These are phyloP conservation scores for Pogonomyrmex californicus DNA, from an alignment of 1,140 invertebrate species.

Conservation along the genomic window DNA sequence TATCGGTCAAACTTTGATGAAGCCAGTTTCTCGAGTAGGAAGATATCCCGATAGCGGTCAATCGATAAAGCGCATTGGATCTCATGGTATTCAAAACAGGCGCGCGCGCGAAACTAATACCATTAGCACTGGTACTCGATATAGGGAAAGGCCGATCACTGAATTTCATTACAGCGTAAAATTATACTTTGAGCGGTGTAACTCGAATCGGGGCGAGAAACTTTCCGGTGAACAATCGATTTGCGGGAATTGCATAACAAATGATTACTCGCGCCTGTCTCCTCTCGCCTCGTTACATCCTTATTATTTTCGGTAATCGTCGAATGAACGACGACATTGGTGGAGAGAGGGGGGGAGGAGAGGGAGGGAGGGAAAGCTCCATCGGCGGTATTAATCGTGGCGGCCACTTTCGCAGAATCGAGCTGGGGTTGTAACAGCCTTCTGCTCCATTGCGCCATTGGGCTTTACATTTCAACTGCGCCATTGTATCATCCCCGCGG, in stretches of 20 bases:
- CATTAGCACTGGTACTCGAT: slow-evolving; percentile 49
- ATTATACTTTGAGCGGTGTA: slow-evolving; percentile 8
- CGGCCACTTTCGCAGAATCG: neutral
- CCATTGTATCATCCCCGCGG: neutral
- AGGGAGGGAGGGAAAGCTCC: too few species aligned
- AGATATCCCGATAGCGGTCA: slow-evolving; percentile 60
- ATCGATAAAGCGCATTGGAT: slow-evolving; percentile 55
- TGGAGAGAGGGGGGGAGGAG: too few species aligned
- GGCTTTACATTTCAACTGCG: slow-evolving; percentile 16
- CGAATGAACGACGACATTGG: neutral
- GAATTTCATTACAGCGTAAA: slow-evolving; percentile 38
- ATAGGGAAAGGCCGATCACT: neutral
- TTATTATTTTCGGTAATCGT: neutral
- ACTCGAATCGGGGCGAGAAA: neutral
- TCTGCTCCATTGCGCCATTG: neutral
- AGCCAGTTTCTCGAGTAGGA: slow-evolving; percentile 42
- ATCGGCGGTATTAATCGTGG: neutral
- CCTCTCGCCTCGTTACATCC: neutral
- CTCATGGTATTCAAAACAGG: slow-evolving; percentile 59
- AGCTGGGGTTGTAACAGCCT: slow-evolving; percentile 7
- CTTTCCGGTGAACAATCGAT: slow-evolving; percentile 17
- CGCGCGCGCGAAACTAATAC: slow-evolving; percentile 40
- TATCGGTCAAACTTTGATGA: slow-evolving; percentile 48
- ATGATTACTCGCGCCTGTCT: slow-evolving; percentile 4
- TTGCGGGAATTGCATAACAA: slow-evolving; percentile 1